Conservation (phyloP, 2,113 vertebrate genomes). For the Archilochus colubris region DNA sequence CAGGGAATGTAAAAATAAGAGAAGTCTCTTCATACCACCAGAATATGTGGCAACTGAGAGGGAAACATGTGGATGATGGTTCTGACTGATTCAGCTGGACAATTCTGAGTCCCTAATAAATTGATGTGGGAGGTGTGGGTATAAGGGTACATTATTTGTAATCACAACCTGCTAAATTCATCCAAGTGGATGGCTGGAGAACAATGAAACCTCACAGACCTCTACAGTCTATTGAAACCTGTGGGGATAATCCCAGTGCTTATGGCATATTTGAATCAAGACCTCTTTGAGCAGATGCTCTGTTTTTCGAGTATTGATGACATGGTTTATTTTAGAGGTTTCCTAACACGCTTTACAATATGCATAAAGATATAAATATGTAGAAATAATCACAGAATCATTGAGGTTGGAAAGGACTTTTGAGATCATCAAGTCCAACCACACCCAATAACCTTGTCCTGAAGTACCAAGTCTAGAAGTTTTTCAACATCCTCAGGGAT, state of each 20-base stretch:
- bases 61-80: background rate
- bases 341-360: background rate
- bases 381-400: background rate
- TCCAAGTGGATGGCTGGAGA: background rate
- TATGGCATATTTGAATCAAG: background rate
- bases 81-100: background rate
- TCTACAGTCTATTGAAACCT: background rate
- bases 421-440: no score
- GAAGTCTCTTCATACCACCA: no score
- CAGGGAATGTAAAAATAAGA: background rate
- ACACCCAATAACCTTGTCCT: no score
- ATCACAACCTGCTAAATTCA: background rate
- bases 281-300: background rate
- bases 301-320: background rate
- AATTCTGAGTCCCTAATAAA: background rate
- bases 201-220: background rate
- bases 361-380: background rate
- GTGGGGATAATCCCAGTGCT: background rate
- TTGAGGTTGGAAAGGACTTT: no score
- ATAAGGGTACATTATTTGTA: background rate
- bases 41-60: background rate
- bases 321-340: background rate
- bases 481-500: no score
- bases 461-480: no score
- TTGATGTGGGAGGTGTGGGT: background rate